Conservation (phyloP, 2,113 vertebrate genomes). For the Bubalus kerabau region DNA sequence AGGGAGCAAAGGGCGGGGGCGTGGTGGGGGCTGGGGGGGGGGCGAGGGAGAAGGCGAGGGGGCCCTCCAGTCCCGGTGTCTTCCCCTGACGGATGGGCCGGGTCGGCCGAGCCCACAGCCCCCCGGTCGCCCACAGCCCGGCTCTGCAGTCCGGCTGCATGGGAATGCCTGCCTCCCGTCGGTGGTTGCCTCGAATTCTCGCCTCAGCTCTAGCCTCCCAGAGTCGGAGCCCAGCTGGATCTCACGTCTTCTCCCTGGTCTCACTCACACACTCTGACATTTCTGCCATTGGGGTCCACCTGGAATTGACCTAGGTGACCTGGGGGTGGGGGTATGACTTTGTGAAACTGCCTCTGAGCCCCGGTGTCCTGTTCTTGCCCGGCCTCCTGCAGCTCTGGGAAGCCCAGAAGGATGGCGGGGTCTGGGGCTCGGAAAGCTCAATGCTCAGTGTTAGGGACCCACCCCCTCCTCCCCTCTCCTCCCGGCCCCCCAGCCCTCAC, state of each 20-base stretch:
- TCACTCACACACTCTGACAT: not conserved
- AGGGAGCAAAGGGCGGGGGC: not conserved
- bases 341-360: not conserved
- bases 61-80: not conserved
- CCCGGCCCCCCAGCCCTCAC: fast-evolving
- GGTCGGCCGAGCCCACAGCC: not conserved
- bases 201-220: not conserved
- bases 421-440: not conserved
- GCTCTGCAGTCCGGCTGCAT: not conserved
- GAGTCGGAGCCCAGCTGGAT: fast-evolving
- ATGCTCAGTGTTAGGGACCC: not conserved
- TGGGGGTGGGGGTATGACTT: not conserved
- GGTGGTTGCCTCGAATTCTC: not conserved
- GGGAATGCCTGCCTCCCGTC: not conserved
- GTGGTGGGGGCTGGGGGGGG: not conserved
- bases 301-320: not conserved
- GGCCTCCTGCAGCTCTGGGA: not conserved
- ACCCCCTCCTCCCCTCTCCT: fast-evolving
- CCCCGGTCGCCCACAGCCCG: not conserved
- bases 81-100: not conserved
- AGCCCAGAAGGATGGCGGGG: not conserved
- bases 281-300: not conserved
- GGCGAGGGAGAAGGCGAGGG: not conserved
- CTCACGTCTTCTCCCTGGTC: not conserved
- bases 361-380: fast-evolving